Evolutionary conservation across 2,113 vertebrate species (phyloP).

Genomic region (Cheirogaleus medius): DNA sequence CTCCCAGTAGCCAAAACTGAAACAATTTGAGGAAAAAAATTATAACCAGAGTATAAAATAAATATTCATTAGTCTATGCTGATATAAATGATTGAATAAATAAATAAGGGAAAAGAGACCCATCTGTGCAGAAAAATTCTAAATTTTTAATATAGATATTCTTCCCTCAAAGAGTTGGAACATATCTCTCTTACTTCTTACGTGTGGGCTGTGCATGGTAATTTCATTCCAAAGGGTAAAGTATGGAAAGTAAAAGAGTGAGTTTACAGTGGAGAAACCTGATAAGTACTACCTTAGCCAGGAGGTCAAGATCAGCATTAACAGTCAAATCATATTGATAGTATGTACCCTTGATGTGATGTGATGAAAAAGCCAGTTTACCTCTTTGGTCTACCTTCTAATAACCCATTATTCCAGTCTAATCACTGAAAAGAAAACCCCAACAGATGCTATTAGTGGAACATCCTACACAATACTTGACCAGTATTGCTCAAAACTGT

Average conservation of each 20-base stretch:
- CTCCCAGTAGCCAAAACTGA: background rate
- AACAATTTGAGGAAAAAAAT: background rate
- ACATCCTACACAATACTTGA: background rate
- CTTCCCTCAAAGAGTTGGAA: background rate
- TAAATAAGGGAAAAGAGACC: background rate
- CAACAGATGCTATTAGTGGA: background rate
- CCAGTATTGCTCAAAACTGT: background rate
- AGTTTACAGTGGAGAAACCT: constrained; percentile 13
- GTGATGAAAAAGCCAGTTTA: background rate
- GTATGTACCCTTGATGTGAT: background rate
- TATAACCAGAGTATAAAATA: background rate
- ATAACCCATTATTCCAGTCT: background rate
- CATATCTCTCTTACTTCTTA: background rate
- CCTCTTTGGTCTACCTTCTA: background rate
- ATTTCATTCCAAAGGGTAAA: background rate
- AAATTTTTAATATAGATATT: background rate
- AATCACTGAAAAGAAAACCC: background rate
- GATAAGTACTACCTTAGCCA: background rate
- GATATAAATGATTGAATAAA: background rate
- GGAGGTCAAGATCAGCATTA: background rate
- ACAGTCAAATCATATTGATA: background rate
- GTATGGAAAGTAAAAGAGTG: background rate
- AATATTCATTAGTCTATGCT: background rate
- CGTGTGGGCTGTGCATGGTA: background rate
- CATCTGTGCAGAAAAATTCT: background rate